Conservation (phyloP, 1,140 invertebrate genomes). For the Magallana gigas region DNA sequence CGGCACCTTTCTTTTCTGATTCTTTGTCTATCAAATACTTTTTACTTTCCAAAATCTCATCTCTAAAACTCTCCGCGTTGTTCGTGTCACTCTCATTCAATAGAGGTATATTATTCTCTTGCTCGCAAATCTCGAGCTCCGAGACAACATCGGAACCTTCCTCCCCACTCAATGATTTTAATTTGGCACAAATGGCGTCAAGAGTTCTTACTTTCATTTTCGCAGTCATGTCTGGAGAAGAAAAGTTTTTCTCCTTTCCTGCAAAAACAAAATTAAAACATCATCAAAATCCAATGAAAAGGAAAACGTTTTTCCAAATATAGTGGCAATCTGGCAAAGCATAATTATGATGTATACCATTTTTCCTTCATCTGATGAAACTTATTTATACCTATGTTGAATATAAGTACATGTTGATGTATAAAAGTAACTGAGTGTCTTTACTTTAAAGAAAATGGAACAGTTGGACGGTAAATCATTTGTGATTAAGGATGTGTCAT, state of each 20-base stretch:
- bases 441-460: slow-evolving; percentile 21
- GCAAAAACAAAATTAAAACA: too few species aligned
- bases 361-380: too few species aligned
- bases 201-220: slow-evolving; percentile 64
- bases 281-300: too few species aligned
- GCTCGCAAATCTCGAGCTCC: background rate
- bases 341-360: too few species aligned
- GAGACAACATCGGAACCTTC: background rate
- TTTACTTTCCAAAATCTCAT: background rate
- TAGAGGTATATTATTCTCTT: background rate
- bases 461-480: background rate
- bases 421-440: background rate
- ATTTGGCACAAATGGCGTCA: slow-evolving; percentile 75
- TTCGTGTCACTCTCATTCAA: background rate
- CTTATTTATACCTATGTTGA: too few species aligned
- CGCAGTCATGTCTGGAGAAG: slow-evolving; percentile 21
- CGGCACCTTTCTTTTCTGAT: background rate
- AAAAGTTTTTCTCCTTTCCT: too few species aligned
- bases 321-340: too few species aligned
- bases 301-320: too few species aligned
- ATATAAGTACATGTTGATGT: too few species aligned
- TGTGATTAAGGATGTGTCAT: slow-evolving; percentile 37
- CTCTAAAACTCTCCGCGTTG: background rate
- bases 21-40: background rate
- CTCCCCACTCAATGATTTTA: slow-evolving; percentile 63